Base-by-base conservation (phyloP, 2,113 vertebrate genomes). In the Pandion haliaetus region DNA sequence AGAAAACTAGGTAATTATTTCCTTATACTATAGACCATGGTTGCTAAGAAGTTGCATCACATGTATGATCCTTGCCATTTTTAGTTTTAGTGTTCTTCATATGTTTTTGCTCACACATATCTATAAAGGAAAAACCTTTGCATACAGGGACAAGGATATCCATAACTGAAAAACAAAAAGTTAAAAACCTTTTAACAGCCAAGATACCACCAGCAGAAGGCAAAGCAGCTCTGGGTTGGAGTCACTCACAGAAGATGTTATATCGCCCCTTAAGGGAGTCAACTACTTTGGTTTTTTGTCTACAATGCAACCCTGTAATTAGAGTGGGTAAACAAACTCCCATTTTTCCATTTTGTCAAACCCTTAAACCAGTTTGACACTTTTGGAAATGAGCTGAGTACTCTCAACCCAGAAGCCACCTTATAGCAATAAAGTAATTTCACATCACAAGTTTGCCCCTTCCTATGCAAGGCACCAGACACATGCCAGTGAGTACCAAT, bases 11-110 rank as follows among this genome's bases (percentile, higher is more conserved):
- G 19, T 6, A 44, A 87, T 34, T 2, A 12, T n/a, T 74, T 69
- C 55, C 55, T 78, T 66, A 17, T 20, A 71, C 18, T 16, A 52
- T 3, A 52, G 34, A 18, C 13, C 18, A 15, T 14, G n/a, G 38
- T 19, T 66, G 28, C 42, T 69, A 49, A 44, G 45, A 83, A 55
- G 65, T 11, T 69, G 47, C 67, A 85, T 49, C 26, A 34, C 3
- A 0, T 36, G 42, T 54, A 25, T 1, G 1, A 29, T 25, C 9
- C 10, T 10, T 36, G 40, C 4, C 5, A 19, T 19, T 72, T 79
- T 36, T 12, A 12, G 6, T 12, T 59, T n/a, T n/a, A 31, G 18
- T 42, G 21, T 32, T 65, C 20, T 83, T 82, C 28, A 4, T 2
- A 24, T 23, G 24, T 23, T 55, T 82, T 63, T 85, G 50, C 52